Percentiles rank a stretch among this genome's conserved stretches.
Conservation (phyloP, 2,797 vertebrate species). For the Gallirallus australis region DNA sequence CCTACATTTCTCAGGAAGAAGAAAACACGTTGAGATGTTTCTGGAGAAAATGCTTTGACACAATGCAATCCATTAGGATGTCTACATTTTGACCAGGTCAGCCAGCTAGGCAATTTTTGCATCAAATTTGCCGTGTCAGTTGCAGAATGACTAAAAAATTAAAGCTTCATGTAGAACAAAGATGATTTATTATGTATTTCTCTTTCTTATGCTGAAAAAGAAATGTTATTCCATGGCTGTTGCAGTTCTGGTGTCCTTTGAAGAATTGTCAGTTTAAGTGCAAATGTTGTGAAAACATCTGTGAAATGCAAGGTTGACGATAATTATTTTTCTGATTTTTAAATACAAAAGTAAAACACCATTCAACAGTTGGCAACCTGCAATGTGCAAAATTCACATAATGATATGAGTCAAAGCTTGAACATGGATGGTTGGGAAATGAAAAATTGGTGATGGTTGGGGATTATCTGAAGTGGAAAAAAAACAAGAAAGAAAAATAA, state of each 20-base stretch:
- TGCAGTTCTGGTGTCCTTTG: slow-evolving; percentile 9
- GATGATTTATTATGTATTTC: slow-evolving; percentile 53
- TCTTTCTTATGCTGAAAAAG: slow-evolving; percentile 9
- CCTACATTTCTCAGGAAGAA: not conserved
- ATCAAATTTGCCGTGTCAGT: slow-evolving; percentile 55
- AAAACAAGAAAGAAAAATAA: not conserved
- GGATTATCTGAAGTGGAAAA: not conserved
- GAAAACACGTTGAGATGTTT: slow-evolving; percentile 36
- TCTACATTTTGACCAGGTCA: slow-evolving; percentile 62
- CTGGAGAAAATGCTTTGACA: slow-evolving; percentile 65
- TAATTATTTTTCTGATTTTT: not conserved
- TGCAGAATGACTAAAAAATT: slow-evolving; percentile 60
- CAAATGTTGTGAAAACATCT: not conserved
- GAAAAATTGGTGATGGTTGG: not conserved
- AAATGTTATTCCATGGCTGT: not conserved
- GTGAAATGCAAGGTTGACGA: not conserved
- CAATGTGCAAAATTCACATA: not conserved
- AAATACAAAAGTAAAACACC: not conserved
- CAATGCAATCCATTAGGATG: slow-evolving; percentile 27
- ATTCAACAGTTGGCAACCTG: not conserved
- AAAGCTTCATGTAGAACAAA: slow-evolving; percentile 15
- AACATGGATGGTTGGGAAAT: not conserved
- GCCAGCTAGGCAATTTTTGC: slow-evolving; percentile 54
- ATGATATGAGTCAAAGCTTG: not conserved
- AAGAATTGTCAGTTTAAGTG: slow-evolving; percentile 8